Base-by-base conservation (phyloP, 2,888 invertebrate species). In the Meliscaeva auricollis region DNA sequence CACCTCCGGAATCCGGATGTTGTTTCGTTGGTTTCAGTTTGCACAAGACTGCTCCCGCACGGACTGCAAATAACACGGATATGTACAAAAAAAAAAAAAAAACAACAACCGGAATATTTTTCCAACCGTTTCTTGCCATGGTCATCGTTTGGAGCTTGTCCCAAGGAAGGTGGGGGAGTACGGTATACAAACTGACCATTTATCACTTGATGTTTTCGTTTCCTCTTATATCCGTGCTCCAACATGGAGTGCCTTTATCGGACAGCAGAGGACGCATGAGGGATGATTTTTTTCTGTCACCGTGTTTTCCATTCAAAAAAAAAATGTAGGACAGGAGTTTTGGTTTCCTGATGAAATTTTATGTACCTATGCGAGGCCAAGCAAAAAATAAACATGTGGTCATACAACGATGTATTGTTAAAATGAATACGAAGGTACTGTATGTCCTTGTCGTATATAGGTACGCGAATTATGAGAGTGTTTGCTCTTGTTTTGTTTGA, bases 131-230 rank as follows among this genome's bases (percentile, higher is more conserved):
- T 66, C 64, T 58, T 58, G 32, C 66, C 76, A 72, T 56, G 64
- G 76, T 41, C 64, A 50, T 41, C 46, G 52, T 15, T 15, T 26
- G 73, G 2, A 44, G 62, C 48, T 15, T 35, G 48, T 15, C 5
- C 8, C 32, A n/a, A 48, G 76, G 32, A 46, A 17, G 46, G 46
- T 13, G n/a, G 70, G 52, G 58, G 7, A 35, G 38, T 38, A 13
- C 35, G 38, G 74, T 70, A 48, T 69, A 75, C 50, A 79, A 78
- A 70, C 50, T 79, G 64, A 70, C 83, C 83, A 84, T 84, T 79
- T 79, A 84, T 84, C 83, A 84, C 69, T 75, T 79, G 74, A 75
- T 84, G 79, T 84, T 79, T 84, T 84, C 83, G 79, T 52, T 79
- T 84, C 64, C 83, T 70, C 64, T 64, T 79, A 69, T 64, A 69